Evolutionary conservation across 2,113 vertebrate genomes (phyloP), one percentile per base, ranked within the genome.

Genomic region (Eonycteris spelaea): DNA sequence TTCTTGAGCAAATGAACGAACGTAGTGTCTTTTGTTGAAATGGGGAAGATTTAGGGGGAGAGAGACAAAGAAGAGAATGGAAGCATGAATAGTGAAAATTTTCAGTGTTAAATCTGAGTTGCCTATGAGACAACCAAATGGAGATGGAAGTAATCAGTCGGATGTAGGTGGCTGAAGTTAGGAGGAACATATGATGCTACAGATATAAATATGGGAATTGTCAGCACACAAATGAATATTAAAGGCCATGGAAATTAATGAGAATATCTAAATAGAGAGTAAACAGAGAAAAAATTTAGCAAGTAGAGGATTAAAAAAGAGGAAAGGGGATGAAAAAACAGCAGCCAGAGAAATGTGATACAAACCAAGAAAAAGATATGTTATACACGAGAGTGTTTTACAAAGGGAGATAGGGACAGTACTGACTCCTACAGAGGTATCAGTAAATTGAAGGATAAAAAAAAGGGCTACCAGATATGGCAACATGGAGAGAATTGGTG

Each of bases 361-460:
- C 83, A 96, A 96, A 93, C 21, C 35, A 43, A 24, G 48, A 57
- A 2, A 75, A 38, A 80, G 1, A 21, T n/a, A 30, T 55, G 24
- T 83, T 38, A 74, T 68, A 84, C 26, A 43, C 33, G 28, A 73
- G 59, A 53, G 9, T 67, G 35, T 87, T 77, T 87, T 87, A 79
- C 53, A 63, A 63, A 75, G 22, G 19, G 26, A 73, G 21, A 48
- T 74, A 86, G 24, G 6, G 74, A 63, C 4, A 74, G 33, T 85
- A 45, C 48, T 45, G 22, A 93, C 33, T 80, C 53, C n/a, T 45
- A 22, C 9, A 83, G 33, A 73, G 26, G 59, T 38, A 70, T 19
- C n/a, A 93, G 43, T 55, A 93, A 95, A 84, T 22, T 90, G 48
- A 91, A 68, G 30, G 88, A 65, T 13, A 77, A 90, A 92, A 86